Conservation (phyloP, 2,113 vertebrate genomes). For the Isichthys henryi region DNA sequence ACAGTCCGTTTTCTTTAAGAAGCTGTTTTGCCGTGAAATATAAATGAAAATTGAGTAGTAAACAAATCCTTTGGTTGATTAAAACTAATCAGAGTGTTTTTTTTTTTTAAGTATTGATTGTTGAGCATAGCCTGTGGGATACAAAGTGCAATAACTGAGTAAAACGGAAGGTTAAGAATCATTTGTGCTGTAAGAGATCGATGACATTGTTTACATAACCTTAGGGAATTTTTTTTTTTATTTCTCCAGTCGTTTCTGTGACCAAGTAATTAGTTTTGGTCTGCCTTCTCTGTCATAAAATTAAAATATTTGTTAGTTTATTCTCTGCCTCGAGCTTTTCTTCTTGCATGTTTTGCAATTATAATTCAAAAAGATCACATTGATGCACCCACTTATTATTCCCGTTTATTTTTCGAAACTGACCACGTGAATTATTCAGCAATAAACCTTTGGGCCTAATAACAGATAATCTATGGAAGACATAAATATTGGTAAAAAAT, state of each 20-base stretch:
- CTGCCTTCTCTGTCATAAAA: not conserved
- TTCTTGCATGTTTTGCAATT: not conserved
- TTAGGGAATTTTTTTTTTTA: not conserved
- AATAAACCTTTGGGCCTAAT: conserved; percentile 42
- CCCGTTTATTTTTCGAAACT: not conserved
- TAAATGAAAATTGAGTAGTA: not conserved
- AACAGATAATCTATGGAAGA: conserved; percentile 42
- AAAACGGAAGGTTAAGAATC: not conserved
- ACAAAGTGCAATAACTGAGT: not conserved
- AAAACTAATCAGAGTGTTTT: not conserved
- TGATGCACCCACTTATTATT: not conserved
- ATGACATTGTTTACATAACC: not conserved
- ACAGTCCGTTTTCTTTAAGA: not conserved
- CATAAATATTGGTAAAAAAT: conserved; percentile 44
- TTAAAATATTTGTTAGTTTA: not conserved
- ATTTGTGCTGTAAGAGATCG: not conserved
- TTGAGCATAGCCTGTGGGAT: not conserved
- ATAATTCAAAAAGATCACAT: not conserved
- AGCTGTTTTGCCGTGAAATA: not conserved
- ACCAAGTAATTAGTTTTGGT: not conserved
- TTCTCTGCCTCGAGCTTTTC: not conserved
- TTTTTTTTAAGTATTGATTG: not conserved
- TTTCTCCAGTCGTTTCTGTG: not conserved
- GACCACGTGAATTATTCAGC: conserved; percentile 46
- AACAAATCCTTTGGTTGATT: not conserved